Evolutionary conservation across 1,140 invertebrate species (phyloP), one percentile per base, ranked within the genome.

Genomic region (Atta cephalotes): DNA sequence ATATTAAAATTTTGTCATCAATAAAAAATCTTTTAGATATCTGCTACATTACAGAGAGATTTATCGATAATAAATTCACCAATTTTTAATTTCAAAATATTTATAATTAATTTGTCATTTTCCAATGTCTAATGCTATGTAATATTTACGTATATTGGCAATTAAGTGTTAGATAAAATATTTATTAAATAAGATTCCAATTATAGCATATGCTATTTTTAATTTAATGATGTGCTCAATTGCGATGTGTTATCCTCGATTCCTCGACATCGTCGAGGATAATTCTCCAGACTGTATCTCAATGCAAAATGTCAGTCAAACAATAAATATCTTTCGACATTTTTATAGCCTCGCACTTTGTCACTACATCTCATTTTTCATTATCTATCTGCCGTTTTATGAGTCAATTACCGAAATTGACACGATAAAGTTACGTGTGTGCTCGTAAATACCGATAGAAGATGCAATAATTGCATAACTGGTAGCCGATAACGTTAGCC

Each of bases 401-500:
- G 39, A 71, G 51, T 72, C 56, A 51, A 74, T 63, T 62, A 76
- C 25, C 63, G 28, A 74, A 74, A 74, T 66, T n/a, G 39, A 16
- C 21, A 49, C 16, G 70, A 81, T 71, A 62, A 74, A 49, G 21
- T 35, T 31, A 35, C 18, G 80, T 39, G 56, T 31, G n/a, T 39
- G 18, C 56, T 45, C 51, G 21, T 81, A 81, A 80, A 81, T 71
- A 71, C 12, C 56, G 9, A n/a, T 76, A 56, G 25, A 39, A 70
- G 39, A 60, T 25, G 21, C 14, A 53, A 39, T 53, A 84, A 62
- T 76, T 84, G 56, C 70, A 84, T 51, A 84, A 76, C 70, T 28
- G 28, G 14, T 60, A 62, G 18, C 39, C 80, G 80, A 84, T 84
- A 84, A 84, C 80, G 39, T 84, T 74, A 82, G 6, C 7, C 53